A percentile compares a stretch with the other conserved stretches of the same genome.
Conservation (phyloP, 2,888 invertebrate genomes). For the Acanthosoma haemorrhoidale region DNA sequence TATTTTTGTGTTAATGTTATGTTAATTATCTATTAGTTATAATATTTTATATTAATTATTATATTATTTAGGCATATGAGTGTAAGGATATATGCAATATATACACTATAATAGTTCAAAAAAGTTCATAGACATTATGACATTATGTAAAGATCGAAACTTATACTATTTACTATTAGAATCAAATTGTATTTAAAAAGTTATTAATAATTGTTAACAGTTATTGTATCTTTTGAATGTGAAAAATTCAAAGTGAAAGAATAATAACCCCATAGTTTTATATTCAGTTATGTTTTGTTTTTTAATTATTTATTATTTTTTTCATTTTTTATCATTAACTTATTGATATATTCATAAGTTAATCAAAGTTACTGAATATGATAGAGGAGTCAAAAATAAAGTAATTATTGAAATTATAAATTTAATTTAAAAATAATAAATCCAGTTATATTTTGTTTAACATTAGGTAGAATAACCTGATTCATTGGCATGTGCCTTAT, state of each 20-base stretch:
- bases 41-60: too few species aligned
- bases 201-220: slow-evolving; percentile 1
- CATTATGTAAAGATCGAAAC: slow-evolving; percentile 4
- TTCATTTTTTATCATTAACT: not conserved
- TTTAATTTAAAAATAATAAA: not conserved
- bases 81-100: not conserved
- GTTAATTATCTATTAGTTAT: not conserved
- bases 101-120: slow-evolving; percentile 2
- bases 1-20: not conserved
- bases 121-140: not conserved
- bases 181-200: slow-evolving; percentile 8
- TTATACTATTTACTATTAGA: slow-evolving; percentile 2
- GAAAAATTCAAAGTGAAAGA: not conserved
- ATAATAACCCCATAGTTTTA: not conserved
- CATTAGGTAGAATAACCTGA: not conserved
- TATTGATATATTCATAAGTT: not conserved
- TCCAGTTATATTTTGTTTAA: slow-evolving; percentile 9
- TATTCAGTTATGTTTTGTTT: not conserved
- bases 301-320: not conserved
- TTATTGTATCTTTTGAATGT: slow-evolving; percentile 7
- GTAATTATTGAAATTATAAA: not conserved
- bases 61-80: not conserved
- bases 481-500: slow-evolving; percentile 25
- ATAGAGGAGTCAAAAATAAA: not conserved
- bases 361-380: not conserved